Conservation (phyloP, 2,797 vertebrate genomes). For the Dromococcyx pavoninus region DNA sequence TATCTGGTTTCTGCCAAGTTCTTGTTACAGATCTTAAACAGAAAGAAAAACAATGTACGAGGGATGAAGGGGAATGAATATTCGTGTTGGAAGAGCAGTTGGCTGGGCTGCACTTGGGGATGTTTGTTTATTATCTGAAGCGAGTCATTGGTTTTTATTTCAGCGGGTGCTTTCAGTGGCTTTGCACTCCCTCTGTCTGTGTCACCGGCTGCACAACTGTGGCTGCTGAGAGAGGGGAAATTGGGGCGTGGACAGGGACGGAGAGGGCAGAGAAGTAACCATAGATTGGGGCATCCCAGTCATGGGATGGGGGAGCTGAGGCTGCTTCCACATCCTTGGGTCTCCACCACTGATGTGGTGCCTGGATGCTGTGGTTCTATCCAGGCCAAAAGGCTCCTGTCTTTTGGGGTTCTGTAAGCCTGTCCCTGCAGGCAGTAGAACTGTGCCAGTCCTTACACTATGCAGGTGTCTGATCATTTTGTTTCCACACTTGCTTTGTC, state of each 20-base stretch:
- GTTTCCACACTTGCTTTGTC: background rate
- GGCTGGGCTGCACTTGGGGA: background rate
- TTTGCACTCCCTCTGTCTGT: background rate
- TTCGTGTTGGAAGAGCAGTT: conserved; percentile 51
- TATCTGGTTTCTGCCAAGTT: conserved; percentile 72
- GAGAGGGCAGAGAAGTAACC: background rate
- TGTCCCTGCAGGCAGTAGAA: background rate
- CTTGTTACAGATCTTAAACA: conserved; percentile 69
- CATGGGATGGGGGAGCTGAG: background rate
- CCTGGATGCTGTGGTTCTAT: background rate
- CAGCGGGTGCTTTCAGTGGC: background rate
- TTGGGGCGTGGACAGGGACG: accelerated
- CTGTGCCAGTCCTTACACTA: accelerated
- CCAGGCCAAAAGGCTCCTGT: background rate
- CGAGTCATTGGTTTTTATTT: conserved; percentile 19
- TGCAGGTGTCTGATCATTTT: background rate
- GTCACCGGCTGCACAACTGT: background rate
- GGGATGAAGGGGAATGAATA: conserved; percentile 48
- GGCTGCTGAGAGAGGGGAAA: background rate
- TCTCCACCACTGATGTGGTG: background rate
- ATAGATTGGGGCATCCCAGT: background rate
- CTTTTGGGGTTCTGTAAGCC: background rate
- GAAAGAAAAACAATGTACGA: conserved; percentile 63
- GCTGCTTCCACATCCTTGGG: background rate
- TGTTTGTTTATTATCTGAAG: conserved; percentile 36